Evolutionary conservation across 2,888 invertebrate species (phyloP).

Genomic region (Antitype chi): DNA sequence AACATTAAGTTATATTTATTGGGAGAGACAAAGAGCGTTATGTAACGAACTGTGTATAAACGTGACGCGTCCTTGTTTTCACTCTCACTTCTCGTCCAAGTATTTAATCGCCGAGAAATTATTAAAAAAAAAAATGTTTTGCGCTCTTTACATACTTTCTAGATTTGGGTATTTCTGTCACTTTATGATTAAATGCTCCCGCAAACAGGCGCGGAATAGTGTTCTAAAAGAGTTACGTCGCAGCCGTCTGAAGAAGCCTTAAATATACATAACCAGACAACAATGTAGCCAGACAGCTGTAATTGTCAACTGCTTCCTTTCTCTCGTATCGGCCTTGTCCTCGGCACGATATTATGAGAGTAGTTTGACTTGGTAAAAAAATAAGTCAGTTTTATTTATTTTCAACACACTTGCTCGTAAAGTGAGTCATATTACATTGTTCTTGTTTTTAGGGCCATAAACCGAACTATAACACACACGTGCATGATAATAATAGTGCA

Average conservation of each 20-base stretch:
- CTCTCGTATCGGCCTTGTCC: neutral
- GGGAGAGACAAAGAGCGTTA: neutral
- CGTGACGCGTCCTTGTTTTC: neutral
- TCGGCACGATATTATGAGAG: neutral
- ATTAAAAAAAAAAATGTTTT: neutral
- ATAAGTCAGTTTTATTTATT: neutral
- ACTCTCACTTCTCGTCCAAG: neutral
- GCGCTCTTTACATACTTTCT: neutral
- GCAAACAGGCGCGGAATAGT: no score
- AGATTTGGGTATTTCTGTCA: neutral
- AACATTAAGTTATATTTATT: neutral
- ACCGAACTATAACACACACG: no score
- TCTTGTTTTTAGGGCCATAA: no score
- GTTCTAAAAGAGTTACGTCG: no score
- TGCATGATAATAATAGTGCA: no score
- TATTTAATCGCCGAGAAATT: neutral
- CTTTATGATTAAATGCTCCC: no score
- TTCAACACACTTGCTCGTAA: no score
- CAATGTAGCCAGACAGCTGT: no score
- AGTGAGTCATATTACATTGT: no score
- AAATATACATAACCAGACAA: no score
- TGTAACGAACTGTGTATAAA: neutral
- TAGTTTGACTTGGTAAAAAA: neutral
- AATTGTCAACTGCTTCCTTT: neutral
- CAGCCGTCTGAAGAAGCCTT: no score